Evolutionary conservation across 2,888 invertebrate genomes (phyloP).

Genomic region (Eurytoma californica): DNA sequence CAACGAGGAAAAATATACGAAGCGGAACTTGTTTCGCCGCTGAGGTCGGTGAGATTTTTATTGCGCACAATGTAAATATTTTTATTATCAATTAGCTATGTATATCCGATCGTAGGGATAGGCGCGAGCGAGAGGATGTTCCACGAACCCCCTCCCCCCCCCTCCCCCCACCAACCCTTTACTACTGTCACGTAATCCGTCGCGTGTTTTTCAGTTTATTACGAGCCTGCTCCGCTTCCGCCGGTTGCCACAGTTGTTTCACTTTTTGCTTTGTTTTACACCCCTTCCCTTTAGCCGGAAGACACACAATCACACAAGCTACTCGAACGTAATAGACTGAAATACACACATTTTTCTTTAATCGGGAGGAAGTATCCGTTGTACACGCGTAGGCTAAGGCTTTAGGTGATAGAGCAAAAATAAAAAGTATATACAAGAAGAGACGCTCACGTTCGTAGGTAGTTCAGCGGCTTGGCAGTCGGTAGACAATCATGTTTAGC

Average conservation of each 20-base stretch:
- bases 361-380: conserved; percentile 13
- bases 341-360: conserved; percentile 38
- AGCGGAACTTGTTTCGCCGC: conserved; percentile 4
- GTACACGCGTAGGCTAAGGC: conserved; percentile 34
- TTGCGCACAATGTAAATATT: conserved; percentile 53
- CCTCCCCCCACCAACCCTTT: too few relatives aligned
- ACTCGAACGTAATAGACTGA: conserved; percentile 52
- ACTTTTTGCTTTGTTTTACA: too few relatives aligned
- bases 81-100: conserved; percentile 41
- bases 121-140: too few relatives aligned
- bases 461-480: conserved; percentile 38
- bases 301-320: too few relatives aligned
- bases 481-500: conserved; percentile 36
- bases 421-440: neutral
- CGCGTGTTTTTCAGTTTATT: conserved; percentile 55
- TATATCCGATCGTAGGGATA: neutral
- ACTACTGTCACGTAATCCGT: too few relatives aligned
- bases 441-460: conserved; percentile 12
- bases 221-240: conserved; percentile 10
- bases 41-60: conserved; percentile 48
- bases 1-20: neutral
- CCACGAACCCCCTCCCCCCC: too few relatives aligned
- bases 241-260: too few relatives aligned
- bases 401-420: conserved; percentile 18
- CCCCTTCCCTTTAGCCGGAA: too few relatives aligned